Base-by-base conservation (phyloP, 2,797 vertebrate genomes). In the Cottoperca gobio region DNA sequence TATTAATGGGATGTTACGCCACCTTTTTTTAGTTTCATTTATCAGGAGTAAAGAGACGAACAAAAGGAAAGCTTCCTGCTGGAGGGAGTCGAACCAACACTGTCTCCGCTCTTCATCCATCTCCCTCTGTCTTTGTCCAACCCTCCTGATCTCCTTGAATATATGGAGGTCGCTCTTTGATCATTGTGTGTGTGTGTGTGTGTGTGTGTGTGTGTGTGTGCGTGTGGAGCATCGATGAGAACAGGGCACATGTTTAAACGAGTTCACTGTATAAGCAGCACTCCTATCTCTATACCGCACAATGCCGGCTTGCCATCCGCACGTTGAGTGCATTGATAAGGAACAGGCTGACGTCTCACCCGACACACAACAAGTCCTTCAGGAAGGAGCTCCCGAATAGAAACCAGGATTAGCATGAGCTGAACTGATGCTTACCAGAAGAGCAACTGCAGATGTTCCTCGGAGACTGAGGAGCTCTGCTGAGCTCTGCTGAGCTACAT, bases 251-350 rank as follows among this genome's bases (percentile, higher is more conserved):
- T 84, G 83, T 90, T 91, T 83, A 81, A 78, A 86, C 87, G 82
- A 93, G 87, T 88, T 89, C 90, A 85, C 58, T 65, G 91, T 58
- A 90, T 89, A 92, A 93, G 81, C 77, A 85, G 65, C 17, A n/a
- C 85, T 81, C 69, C 57, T 73, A 81, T 88, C 85, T 89, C 46
- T 12, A 8, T 21, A 21, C 53, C 16, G 31, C 81, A 76, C 78
- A 57, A 54, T 16, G 23, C 28, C 0, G 31, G 8, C 71, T 26
- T 8, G 55, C 72, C 70, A 69, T 71, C 64, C 0, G 39, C 76
- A 82, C 74, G 79, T 57, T 54, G 45, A 74, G n/a, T n/a, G n/a
- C n/a, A n/a, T n/a, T 23, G 43, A 86, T 86, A 85, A 81, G 78
- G 24, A 76, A 6, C 58, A 8, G 40, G 52, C 75, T 46, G 73